A percentile compares a stretch with the other conserved stretches of the same genome.
Evolutionary conservation across 2,113 vertebrate genomes (phyloP).

Genomic region (Rattus norvegicus): DNA sequence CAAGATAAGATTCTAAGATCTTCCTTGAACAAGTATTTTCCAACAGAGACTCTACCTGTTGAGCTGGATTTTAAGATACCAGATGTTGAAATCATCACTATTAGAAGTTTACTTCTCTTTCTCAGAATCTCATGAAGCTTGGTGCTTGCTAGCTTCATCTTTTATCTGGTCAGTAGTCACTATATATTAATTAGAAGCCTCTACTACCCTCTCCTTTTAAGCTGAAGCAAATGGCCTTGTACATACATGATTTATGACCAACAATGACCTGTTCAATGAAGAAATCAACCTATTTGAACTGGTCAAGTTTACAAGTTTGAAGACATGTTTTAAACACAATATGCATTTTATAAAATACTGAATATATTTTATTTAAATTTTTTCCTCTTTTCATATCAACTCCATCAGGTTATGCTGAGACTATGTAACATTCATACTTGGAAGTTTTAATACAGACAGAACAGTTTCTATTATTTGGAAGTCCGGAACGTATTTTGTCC

Average conservation of each 20-base stretch:
- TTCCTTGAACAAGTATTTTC: background rate
- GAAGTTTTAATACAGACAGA: background rate
- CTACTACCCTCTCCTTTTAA: background rate
- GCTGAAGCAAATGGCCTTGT: background rate
- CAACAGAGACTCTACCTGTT: background rate
- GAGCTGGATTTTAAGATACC: background rate
- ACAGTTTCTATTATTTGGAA: background rate
- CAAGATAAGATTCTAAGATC: background rate
- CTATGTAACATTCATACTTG: background rate
- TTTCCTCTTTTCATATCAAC: background rate
- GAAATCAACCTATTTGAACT: background rate
- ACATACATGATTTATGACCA: background rate
- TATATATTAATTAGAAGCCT: background rate
- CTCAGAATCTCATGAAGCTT: background rate
- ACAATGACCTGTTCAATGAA: background rate
- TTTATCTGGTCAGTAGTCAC: background rate
- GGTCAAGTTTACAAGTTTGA: background rate
- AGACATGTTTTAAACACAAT: background rate
- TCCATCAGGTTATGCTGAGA: background rate
- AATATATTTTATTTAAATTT: background rate
- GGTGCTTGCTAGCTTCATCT: background rate
- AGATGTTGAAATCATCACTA: background rate
- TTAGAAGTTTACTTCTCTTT: background rate
- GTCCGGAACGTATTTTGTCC: background rate
- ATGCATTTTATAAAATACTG: background rate